A percentile compares a stretch with the other conserved stretches of the same genome.
Evolutionary conservation across 2,113 vertebrate species (phyloP).

Genomic region (Axis porcinus): DNA sequence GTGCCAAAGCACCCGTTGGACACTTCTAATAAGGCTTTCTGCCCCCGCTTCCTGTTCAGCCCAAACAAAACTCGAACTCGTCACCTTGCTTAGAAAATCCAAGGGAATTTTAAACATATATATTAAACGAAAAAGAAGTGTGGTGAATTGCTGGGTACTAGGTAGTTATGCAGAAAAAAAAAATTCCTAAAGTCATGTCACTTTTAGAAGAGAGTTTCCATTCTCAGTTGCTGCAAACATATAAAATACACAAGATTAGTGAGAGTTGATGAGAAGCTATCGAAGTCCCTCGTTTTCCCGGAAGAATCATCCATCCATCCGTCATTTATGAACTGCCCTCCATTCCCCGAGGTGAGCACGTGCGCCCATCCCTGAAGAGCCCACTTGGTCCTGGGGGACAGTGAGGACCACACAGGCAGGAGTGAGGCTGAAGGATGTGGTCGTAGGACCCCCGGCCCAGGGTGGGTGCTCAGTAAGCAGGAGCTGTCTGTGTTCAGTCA

Average conservation of each 20-base stretch:
- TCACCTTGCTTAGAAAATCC: background rate
- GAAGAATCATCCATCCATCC: background rate
- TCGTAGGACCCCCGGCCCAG: background rate
- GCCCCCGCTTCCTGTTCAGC: too few relatives aligned
- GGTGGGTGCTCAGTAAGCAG: background rate
- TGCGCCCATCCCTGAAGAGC: background rate
- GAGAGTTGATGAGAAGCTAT: background rate
- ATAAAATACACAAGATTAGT: background rate
- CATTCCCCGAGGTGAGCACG: background rate
- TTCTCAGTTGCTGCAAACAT: background rate
- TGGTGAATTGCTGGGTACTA: background rate
- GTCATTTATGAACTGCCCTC: too few relatives aligned
- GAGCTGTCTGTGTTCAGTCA: fast-evolving
- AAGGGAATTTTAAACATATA: background rate
- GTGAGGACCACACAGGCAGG: fast-evolving
- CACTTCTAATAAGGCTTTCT: background rate
- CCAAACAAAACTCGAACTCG: background rate
- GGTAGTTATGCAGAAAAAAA: background rate
- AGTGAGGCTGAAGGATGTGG: background rate
- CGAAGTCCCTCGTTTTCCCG: background rate
- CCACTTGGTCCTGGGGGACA: background rate
- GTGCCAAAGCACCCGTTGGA: fast-evolving
- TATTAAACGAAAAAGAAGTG: background rate
- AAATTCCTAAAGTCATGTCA: background rate
- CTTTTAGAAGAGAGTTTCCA: background rate